Evolutionary conservation across 1,140 invertebrate species (phyloP), one percentile per base, ranked within the genome.

Genomic region (Protaetia brevitarsis): DNA sequence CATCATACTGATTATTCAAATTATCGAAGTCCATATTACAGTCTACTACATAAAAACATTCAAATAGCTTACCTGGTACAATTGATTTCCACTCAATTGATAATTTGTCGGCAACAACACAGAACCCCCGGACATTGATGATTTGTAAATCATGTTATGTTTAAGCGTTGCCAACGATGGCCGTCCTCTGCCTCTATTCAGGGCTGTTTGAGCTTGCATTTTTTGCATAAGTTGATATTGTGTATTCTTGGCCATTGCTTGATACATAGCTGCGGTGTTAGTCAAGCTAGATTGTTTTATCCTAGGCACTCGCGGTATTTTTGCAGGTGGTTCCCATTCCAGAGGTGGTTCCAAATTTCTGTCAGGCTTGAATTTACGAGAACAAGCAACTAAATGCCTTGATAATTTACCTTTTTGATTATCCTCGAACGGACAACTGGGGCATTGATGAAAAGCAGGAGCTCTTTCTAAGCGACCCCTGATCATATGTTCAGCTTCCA

Each of bases 371-470:
- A 96, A 97, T 77, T 94, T 94, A 79, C 95, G 95, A 13, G 87
- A 84, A 81, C 96, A 98, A 2, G 93, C 88, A n/a, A 91, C 83
- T 66, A 91, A 84, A 82, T 97, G 96, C 13, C 94, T 83, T 0
- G 89, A 93, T 59, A 97, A 79, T 81, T 96, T 96, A n/a, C 91
- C 90, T 79, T 96, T 97, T 64, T 93, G 91, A 76, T 95, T 95
- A 72, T 96, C 93, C 77, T 97, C 95, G 75, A 96, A 97, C 0
- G 93, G 90, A 83, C 96, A 98, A 74, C 95, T 92, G 0, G 92
- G 88, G 79, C 95, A 98, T 73, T 96, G 93, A 79, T 95, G 95
- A 76, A 92, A 92, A 0, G 91, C 87, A 29, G 91, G 88, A 6
- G 93, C 92, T 63, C 91, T 84, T 71, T 96, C 93, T 34, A 97